phyloP scores from a whole-genome alignment of 2,797 vertebrate species.

The Dicrostonyx torquatus region DNA sequence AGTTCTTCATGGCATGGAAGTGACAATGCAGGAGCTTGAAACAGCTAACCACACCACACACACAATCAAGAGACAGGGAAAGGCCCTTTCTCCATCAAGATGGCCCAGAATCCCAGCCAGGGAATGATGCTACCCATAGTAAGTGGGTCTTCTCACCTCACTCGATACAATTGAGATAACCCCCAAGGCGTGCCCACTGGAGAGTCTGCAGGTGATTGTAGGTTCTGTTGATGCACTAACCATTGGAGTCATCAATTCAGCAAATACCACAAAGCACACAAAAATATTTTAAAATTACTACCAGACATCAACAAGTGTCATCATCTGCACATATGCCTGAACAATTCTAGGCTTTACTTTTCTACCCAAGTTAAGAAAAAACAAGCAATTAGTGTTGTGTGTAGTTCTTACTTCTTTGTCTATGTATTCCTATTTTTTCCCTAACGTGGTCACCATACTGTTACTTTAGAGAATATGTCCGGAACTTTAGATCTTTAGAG shows the following conservation, averaged over 20 bases:
- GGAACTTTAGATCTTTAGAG: neutral
- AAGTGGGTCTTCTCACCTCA: neutral
- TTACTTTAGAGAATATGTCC: neutral
- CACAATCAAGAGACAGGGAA: neutral
- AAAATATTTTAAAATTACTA: neutral
- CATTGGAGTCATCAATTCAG: neutral
- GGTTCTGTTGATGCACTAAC: neutral
- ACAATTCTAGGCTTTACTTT: neutral
- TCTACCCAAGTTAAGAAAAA: neutral
- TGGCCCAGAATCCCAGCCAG: neutral
- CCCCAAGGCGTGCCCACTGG: neutral
- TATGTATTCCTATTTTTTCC: neutral
- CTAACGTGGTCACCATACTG: neutral
- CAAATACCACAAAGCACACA: neutral
- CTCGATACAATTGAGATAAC: neutral
- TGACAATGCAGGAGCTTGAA: neutral
- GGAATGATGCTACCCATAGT: neutral
- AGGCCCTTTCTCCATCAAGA: neutral
- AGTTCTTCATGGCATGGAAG: neutral
- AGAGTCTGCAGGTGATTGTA: neutral
- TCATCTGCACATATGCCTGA: neutral
- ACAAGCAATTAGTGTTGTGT: neutral
- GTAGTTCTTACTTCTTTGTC: neutral
- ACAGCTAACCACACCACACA: neutral
- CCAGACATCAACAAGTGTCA: neutral